phyloP scores from a whole-genome alignment of 2,797 vertebrate species.

The Hozukius guyotensis region DNA sequence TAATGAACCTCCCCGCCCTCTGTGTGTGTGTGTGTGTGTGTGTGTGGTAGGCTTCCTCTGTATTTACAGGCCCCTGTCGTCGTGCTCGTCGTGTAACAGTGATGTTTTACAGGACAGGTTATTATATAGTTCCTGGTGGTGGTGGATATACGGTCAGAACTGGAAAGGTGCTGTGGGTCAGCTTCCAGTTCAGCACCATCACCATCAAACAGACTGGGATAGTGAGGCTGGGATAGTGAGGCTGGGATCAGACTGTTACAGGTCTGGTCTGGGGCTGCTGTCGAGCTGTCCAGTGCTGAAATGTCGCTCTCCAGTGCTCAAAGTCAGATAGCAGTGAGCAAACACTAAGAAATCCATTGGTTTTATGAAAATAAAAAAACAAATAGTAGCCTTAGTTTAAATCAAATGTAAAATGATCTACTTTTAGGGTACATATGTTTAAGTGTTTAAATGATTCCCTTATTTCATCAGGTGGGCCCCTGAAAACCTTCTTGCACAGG shows the following conservation, averaged over 20 bases:
- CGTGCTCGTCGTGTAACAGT: conserved; percentile 25
- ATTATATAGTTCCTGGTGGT: not conserved
- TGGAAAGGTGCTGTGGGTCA: not conserved
- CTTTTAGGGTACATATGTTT: too few species aligned
- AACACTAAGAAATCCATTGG: not conserved
- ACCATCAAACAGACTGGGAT: conserved; percentile 1
- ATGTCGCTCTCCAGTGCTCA: conserved; percentile 73
- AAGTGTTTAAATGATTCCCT: too few species aligned
- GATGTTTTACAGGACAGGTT: conserved; percentile 13
- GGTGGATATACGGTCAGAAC: not conserved
- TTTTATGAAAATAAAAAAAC: not conserved
- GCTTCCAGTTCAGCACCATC: conserved; percentile 3
- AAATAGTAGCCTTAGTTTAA: not conserved
- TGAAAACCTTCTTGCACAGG: not conserved
- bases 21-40: not conserved
- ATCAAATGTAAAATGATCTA: too few species aligned
- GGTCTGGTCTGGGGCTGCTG: conserved; percentile 20
- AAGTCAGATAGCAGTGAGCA: conserved; percentile 19
- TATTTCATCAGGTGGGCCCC: not conserved
- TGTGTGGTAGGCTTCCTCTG: conserved; percentile 23
- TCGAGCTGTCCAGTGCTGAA: conserved; percentile 79
- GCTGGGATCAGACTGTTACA: not conserved
- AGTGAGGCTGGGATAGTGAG: not conserved
- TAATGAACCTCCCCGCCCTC: conserved; percentile 51
- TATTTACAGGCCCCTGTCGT: conserved; percentile 52